phyloP scores from a whole-genome alignment of 2,113 vertebrate genomes.

The Potamarius usumacintae region DNA sequence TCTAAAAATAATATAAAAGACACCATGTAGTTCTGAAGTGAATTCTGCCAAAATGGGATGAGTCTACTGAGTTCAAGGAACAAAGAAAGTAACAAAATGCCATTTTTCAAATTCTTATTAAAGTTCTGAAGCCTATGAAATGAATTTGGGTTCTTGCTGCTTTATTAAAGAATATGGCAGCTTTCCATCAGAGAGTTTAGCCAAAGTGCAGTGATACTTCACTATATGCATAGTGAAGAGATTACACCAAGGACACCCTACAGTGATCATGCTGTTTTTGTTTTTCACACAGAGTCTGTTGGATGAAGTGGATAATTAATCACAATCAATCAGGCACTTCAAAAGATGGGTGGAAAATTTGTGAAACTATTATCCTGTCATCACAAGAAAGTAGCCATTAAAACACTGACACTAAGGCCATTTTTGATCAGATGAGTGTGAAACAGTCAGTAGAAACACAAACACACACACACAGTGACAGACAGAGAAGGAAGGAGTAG shows the following conservation, averaged over 20 bases:
- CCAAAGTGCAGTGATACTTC: slow-evolving; percentile 13
- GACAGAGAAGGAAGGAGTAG: neutral
- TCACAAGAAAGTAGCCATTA: neutral
- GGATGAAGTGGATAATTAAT: neutral
- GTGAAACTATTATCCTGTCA: neutral
- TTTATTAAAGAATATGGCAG: slow-evolving; percentile 33
- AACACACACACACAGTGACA: neutral
- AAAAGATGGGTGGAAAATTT: neutral
- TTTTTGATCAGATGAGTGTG: neutral
- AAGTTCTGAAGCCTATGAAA: slow-evolving; percentile 4
- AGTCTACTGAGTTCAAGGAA: slow-evolving; percentile 7
- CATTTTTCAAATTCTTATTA: neutral
- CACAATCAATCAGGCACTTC: neutral
- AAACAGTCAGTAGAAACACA: neutral
- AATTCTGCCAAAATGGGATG: slow-evolving; percentile 7
- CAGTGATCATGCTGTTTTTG: neutral
- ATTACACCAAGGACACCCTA: neutral
- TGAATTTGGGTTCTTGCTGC: neutral
- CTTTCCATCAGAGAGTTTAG: slow-evolving; percentile 20
- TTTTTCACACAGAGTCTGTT: neutral
- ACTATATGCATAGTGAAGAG: neutral
- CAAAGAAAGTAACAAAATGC: neutral
- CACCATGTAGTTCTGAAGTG: neutral
- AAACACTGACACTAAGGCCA: neutral
- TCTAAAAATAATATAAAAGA: too few relatives aligned